phyloP scores from a whole-genome alignment of 1,140 invertebrate species.

The Trachymyrmex cornetzi region DNA sequence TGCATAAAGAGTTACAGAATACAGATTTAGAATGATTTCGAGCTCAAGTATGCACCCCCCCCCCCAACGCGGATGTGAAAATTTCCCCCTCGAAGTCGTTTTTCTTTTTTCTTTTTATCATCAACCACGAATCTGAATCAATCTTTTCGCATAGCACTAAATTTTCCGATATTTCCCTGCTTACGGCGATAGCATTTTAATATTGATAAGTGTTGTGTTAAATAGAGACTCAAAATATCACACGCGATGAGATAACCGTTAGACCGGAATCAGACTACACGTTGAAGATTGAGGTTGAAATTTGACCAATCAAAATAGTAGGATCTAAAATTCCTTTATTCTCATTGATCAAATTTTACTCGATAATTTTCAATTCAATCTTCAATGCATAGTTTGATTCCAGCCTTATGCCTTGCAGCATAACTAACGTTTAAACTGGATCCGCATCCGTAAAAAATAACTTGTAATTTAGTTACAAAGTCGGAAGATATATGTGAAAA shows the following conservation, averaged over 20 bases:
- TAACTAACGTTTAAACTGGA: constrained; percentile 19
- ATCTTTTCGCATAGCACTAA: background rate
- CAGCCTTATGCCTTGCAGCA: background rate
- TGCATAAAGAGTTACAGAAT: no score
- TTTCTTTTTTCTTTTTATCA: background rate
- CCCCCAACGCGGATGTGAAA: background rate
- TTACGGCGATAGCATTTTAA: background rate
- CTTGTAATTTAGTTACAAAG: constrained; percentile 13
- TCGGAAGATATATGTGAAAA: constrained; percentile 20
- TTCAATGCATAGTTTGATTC: no score
- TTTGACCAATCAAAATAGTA: no score
- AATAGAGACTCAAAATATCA: constrained; percentile 7
- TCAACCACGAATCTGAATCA: background rate
- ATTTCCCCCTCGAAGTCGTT: background rate
- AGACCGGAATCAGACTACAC: no score
- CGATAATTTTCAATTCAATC: no score
- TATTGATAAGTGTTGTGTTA: constrained; percentile 20
- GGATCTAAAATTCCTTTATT: no score
- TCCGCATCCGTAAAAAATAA: constrained; percentile 31
- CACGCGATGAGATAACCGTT: background rate
- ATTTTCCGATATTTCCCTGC: constrained; percentile 2
- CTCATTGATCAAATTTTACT: no score
- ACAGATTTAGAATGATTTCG: background rate
- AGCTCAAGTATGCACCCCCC: background rate
- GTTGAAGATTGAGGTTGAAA: no score